A percentile compares a stretch with the other conserved stretches of the same genome.
Conservation (phyloP, 2,888 invertebrate species). For the Pemphredon lugubris region DNA sequence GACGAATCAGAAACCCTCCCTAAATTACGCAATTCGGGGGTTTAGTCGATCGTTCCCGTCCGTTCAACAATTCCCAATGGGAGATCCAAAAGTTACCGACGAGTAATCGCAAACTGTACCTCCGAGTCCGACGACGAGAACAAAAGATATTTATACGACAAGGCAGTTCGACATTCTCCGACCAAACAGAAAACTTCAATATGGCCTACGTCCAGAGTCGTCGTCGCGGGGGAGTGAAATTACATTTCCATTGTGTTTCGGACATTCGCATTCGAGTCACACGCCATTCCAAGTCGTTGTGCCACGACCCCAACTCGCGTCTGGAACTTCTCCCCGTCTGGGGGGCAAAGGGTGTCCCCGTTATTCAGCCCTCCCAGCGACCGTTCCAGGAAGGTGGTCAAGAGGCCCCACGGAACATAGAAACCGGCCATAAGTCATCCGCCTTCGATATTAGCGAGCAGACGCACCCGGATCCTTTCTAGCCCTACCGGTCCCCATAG, state of each 20-base stretch:
- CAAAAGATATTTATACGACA: too few species aligned
- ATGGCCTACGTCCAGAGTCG: slow-evolving; percentile 53
- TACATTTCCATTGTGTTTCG: slow-evolving; percentile 77
- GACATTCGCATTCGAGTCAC: slow-evolving; percentile 75
- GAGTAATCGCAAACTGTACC: too few species aligned
- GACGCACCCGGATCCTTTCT: slow-evolving; percentile 48
- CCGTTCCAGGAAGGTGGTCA: slow-evolving; percentile 38
- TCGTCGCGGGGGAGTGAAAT: slow-evolving; percentile 66
- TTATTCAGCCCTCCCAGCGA: slow-evolving; percentile 25
- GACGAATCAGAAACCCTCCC: too few species aligned
- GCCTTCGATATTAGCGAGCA: slow-evolving; percentile 75
- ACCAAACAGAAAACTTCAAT: slow-evolving; percentile 70
- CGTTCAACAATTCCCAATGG: too few species aligned
- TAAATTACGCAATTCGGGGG: too few species aligned
- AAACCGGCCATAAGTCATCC: slow-evolving; percentile 73
- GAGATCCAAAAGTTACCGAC: too few species aligned
- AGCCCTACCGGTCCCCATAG: slow-evolving; percentile 48
- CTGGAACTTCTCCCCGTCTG: slow-evolving; percentile 10
- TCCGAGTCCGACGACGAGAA: too few species aligned
- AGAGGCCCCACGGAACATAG: slow-evolving; percentile 41
- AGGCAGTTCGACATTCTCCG: slow-evolving; percentile 4
- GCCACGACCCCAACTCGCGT: slow-evolving; percentile 31
- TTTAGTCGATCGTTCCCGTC: too few species aligned
- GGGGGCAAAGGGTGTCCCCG: slow-evolving; percentile 16
- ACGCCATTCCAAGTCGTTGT: slow-evolving; percentile 52